Base-by-base conservation (phyloP, 2,888 invertebrate genomes). In the Pristionchus arcanus region DNA sequence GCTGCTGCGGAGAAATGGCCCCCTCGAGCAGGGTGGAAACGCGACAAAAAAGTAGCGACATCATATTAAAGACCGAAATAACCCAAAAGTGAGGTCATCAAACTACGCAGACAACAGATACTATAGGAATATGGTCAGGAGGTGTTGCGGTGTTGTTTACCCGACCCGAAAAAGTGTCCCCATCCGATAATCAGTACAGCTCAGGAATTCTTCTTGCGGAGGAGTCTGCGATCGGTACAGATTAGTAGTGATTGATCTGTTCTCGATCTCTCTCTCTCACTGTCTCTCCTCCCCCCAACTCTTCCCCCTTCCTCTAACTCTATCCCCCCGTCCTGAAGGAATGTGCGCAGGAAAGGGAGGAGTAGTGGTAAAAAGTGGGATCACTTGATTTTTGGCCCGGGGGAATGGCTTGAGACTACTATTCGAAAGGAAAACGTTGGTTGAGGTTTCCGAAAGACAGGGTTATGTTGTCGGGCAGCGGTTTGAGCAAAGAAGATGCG, bases 241-340 rank as follows among this genome's bases (percentile, higher is more conserved):
- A 77, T 77, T 77, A 77, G 74, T 42, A 77, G 74, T 77, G 74
- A 77, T 77, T 77, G 74, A 77, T 77, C 74, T 34, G 71, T 71
- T 71, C 37, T 5, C 71, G 34, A 7, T 42, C 74, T 4, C 42
- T 42, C 37, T 77, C 74, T 37, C 74, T 25, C 42, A 0, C 42
- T 11, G 21, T 77, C 74, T 77, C 74, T 42, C 25, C 59, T 15
- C 25, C 74, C 25, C 13, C 42, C 42, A 37, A 34, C 71, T 71
- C 74, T 7, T 68, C 68, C 68, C 63, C 42, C 63, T 37, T 42
- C 74, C 25, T 25, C 42, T 25, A 37, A 34, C 71, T 77, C 74
- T 42, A 2, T n/a, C 4, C 11, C 42, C 42, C 42, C 74, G 25
- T 77, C 74, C 68, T 68, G 68, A 68, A 66, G 68, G 68, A 68